phyloP scores from a whole-genome alignment of 2,888 invertebrate genomes.

The Melieria omissa region DNA sequence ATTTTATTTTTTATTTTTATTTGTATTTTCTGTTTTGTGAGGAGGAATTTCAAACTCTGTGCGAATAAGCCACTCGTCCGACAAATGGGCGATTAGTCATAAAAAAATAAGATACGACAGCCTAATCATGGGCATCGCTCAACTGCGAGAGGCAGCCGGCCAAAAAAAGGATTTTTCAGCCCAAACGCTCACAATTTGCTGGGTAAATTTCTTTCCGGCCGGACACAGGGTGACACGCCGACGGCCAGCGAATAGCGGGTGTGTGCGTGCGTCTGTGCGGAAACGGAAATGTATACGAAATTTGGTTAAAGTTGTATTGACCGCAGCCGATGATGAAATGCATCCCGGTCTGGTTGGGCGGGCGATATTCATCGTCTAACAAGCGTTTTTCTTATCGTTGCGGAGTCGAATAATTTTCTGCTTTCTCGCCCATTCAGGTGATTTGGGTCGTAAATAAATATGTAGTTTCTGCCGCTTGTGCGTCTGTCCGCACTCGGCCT shows the following conservation, averaged over 20 bases:
- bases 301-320: conserved; percentile 7
- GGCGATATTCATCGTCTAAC: background rate
- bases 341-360: no score
- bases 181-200: background rate
- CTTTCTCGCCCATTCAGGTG: conserved; percentile 11
- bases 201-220: background rate
- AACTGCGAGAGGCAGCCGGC: conserved; percentile 2
- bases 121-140: conserved; percentile 32
- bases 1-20: background rate
- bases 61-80: conserved; percentile 39
- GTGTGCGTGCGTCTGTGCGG: background rate
- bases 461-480: background rate
- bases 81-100: conserved; percentile 45
- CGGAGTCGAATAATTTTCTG: conserved; percentile 6
- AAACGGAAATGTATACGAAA: conserved; percentile 16
- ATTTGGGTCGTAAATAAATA: background rate
- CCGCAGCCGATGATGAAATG: background rate
- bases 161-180: background rate
- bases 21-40: background rate
- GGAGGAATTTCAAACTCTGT: background rate
- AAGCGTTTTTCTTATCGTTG: conserved; percentile 15
- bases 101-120: conserved; percentile 38
- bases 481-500: background rate
- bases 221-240: conserved; percentile 1
- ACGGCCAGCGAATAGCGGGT: background rate